A percentile compares a stretch with the other conserved stretches of the same genome.
phyloP scores from a whole-genome alignment of 92 coral and sea anemone species.

The Hydrozoanthus gracilis region DNA sequence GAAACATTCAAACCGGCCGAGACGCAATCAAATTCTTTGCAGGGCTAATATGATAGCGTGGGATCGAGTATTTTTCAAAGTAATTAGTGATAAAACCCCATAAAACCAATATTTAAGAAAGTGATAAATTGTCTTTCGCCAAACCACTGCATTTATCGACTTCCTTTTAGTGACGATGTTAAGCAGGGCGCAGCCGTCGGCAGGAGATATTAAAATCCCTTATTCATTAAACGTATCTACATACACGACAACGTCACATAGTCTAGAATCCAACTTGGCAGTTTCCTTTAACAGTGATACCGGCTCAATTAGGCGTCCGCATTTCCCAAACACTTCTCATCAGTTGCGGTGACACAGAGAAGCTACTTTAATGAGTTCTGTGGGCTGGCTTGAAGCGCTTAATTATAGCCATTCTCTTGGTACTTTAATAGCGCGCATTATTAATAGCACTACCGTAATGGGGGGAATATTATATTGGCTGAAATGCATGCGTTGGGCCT shows the following conservation, averaged over 20 bases:
- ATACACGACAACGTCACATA: constrained; percentile 43
- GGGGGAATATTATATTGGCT: constrained; percentile 70
- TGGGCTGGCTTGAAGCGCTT: constrained; percentile 62
- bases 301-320: constrained; percentile 20
- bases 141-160: constrained; percentile 86
- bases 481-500: constrained; percentile 72
- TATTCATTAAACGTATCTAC: constrained; percentile 68
- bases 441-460: constrained; percentile 75
- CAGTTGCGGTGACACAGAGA: constrained; percentile 35
- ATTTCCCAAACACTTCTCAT: constrained; percentile 41
- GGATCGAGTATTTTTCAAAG: constrained; percentile 86
- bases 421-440: constrained; percentile 65
- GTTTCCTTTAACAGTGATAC: constrained; percentile 30
- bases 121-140: constrained; percentile 90
- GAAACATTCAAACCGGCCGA: constrained; percentile 1
- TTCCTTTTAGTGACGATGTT: constrained; percentile 76
- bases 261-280: constrained; percentile 52
- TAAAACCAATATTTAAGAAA: constrained; percentile 93
- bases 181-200: constrained; percentile 69
- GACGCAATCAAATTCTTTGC: constrained; percentile 47
- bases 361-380: constrained; percentile 63
- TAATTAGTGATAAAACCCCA: constrained; percentile 91
- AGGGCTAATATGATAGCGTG: constrained; percentile 74
- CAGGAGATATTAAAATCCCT: constrained; percentile 75
- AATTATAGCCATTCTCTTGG: constrained; percentile 66